Percentiles rank a stretch among this genome's conserved stretches.
Evolutionary conservation across 2,888 invertebrate species (phyloP).

Genomic region (Hyalella azteca): DNA sequence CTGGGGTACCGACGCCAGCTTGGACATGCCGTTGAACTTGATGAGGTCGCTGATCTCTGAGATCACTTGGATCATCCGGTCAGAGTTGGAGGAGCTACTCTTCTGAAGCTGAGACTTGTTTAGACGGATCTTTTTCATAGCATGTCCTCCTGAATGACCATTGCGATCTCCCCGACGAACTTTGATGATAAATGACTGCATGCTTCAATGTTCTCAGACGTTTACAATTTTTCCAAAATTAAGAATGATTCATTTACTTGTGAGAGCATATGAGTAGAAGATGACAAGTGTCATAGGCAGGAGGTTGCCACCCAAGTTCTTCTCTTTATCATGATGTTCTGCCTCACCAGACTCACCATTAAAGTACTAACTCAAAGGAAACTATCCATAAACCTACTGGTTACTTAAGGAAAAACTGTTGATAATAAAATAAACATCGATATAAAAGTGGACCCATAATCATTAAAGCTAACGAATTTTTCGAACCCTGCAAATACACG

Average conservation of each 20-base stretch:
- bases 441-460: no score
- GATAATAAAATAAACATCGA: no score
- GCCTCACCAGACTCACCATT: not conserved
- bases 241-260: not conserved
- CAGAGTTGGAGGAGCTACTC: not conserved
- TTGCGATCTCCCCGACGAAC: conserved; percentile 6
- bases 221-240: not conserved
- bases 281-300: not conserved
- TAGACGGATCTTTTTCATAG: conserved; percentile 3
- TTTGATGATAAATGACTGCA: conserved; percentile 31
- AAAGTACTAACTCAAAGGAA: no score
- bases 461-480: no score
- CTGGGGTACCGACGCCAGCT: not conserved
- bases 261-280: not conserved
- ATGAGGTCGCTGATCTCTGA: conserved; percentile 25
- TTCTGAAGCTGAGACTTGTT: conserved; percentile 28
- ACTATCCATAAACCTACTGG: no score
- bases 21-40: conserved; percentile 24
- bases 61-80: conserved; percentile 16
- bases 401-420: no score
- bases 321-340: not conserved
- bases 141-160: not conserved
- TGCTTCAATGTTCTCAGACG: not conserved
- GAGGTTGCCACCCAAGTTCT: not conserved
- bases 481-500: no score